Percentiles rank a stretch among this genome's conserved stretches.
phyloP scores from a whole-genome alignment of 92 coral and sea anemone species.

The Actinostola sp. region DNA sequence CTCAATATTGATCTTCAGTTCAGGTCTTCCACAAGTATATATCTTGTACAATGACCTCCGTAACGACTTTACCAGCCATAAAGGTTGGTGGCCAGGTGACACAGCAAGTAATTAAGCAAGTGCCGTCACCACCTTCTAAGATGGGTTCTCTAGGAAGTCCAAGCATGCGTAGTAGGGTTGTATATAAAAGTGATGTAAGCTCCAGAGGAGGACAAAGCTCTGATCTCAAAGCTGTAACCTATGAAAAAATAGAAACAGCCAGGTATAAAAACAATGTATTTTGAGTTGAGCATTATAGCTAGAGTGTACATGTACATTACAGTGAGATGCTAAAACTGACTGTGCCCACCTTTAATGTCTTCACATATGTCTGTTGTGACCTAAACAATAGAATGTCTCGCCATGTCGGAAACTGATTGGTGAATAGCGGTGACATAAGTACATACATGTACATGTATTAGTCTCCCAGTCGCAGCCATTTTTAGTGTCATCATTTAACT shows the following conservation, averaged over 20 bases:
- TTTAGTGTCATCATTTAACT: no score
- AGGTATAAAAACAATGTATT: conserved; percentile 50
- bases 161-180: conserved; percentile 45
- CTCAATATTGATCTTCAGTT: no score
- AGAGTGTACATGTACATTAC: no score
- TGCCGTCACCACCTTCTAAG: conserved; percentile 87
- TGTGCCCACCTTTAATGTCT: no score
- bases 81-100: conserved; percentile 98
- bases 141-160: conserved; percentile 76
- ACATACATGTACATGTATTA: no score
- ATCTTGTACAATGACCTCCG: conserved; percentile 66
- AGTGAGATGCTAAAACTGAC: no score
- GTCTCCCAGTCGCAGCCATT: no score
- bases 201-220: conserved; percentile 64
- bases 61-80: conserved; percentile 81
- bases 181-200: conserved; percentile 17
- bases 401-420: no score
- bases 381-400: no score
- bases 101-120: conserved; percentile 89
- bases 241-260: conserved; percentile 91
- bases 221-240: conserved; percentile 45
- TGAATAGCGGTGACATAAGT: no score
- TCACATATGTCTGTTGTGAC: no score
- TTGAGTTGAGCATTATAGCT: no score
- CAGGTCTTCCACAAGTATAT: neutral